Conservation (phyloP, 2,888 invertebrate species). For the Apoderus coryli region DNA sequence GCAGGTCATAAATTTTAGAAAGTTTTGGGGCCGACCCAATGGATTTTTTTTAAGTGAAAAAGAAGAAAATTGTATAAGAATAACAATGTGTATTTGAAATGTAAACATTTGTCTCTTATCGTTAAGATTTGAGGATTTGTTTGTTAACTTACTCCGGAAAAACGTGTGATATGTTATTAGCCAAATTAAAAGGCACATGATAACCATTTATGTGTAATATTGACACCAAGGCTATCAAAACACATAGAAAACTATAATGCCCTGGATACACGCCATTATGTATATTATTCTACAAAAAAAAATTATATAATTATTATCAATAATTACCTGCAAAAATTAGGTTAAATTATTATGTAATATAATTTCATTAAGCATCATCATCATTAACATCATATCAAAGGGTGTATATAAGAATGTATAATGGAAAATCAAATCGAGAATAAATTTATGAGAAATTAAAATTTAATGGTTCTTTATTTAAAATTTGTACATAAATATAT, state of each 20-base stretch:
- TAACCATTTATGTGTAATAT: constrained; percentile 67
- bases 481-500: too few relatives aligned
- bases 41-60: too few relatives aligned
- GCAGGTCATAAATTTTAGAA: too few relatives aligned
- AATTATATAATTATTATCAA: constrained; percentile 5
- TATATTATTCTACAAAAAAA: constrained; percentile 68
- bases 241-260: constrained; percentile 76
- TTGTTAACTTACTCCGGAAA: constrained; percentile 58
- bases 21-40: too few relatives aligned
- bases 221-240: constrained; percentile 65
- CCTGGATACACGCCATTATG: constrained; percentile 94
- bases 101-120: constrained; percentile 2
- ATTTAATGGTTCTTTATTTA: too few relatives aligned
- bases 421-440: too few relatives aligned
- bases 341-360: too few relatives aligned
- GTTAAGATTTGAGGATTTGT: neutral
- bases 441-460: too few relatives aligned
- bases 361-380: neutral
- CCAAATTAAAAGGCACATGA: constrained; percentile 71
- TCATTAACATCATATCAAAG: neutral
- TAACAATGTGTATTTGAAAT: constrained; percentile 3
- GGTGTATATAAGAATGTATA: neutral
- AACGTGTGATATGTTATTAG: constrained; percentile 55
- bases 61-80: too few relatives aligned
- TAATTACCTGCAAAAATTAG: too few relatives aligned